These are phyloP conservation scores for Nothura maculosa DNA, from an alignment of 2,797 vertebrate genomes.

Conservation along the genomic window DNA sequence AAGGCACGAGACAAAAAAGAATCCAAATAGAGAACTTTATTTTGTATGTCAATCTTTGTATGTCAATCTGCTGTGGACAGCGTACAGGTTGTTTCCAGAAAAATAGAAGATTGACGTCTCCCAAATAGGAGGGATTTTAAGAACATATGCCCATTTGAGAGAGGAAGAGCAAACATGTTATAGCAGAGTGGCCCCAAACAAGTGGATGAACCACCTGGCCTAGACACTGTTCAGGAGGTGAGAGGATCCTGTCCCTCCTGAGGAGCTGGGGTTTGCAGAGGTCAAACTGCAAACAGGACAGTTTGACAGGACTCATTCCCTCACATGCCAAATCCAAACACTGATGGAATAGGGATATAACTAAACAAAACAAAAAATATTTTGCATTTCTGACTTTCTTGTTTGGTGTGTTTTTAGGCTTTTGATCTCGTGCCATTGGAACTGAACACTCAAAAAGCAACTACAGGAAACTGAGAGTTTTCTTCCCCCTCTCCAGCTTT, in stretches of 20 bases:
- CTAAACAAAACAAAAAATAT: not conserved
- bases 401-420: not conserved
- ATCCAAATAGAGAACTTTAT: not conserved
- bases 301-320: too few species aligned
- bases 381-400: not conserved
- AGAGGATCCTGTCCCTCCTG: not conserved
- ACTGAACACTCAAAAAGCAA: not conserved
- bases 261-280: not conserved
- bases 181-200: not conserved
- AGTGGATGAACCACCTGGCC: not conserved
- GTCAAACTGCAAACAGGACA: too few species aligned
- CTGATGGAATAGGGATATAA: not conserved
- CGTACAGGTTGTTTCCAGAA: not conserved
- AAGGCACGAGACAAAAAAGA: not conserved
- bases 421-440: not conserved
- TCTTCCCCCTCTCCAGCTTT: not conserved
- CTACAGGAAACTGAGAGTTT: not conserved
- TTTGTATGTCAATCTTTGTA: too few species aligned
- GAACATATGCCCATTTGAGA: not conserved
- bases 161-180: not conserved
- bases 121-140: not conserved
- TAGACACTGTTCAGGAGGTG: not conserved
- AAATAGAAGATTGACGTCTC: conserved; percentile 10
- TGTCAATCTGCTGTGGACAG: not conserved
- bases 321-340: not conserved